A percentile compares a stretch with the other conserved stretches of the same genome.
Evolutionary conservation across 64 coral and sea anemone genomes (phyloP).

Genomic region (Acropora yongei): DNA sequence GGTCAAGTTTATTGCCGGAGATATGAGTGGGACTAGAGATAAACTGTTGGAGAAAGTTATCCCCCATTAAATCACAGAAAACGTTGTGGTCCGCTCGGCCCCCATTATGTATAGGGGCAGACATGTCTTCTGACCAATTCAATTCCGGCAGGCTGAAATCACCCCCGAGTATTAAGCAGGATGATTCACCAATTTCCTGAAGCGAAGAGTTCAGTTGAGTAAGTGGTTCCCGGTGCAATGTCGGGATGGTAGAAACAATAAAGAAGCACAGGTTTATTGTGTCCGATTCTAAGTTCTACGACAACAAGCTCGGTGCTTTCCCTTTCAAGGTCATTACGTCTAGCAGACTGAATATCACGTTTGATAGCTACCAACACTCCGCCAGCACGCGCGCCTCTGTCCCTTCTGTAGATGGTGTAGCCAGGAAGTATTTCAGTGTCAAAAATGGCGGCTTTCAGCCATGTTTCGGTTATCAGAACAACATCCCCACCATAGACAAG

Average conservation of each 20-base stretch:
- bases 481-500: neutral
- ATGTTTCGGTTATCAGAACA: too few relatives aligned
- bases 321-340: conserved; percentile 31
- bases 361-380: neutral
- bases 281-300: neutral
- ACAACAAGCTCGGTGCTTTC: neutral
- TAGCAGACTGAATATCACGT: neutral
- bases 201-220: conserved; percentile 19
- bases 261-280: conserved; percentile 20
- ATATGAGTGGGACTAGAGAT: conserved; percentile 26
- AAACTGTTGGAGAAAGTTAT: conserved; percentile 55
- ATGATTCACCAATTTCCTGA: neutral
- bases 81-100: neutral
- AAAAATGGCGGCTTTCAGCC: too few relatives aligned
- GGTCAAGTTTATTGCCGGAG: conserved; percentile 44
- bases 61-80: conserved; percentile 60
- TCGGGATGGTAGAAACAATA: conserved; percentile 69
- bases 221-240: conserved; percentile 34
- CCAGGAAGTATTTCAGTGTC: too few relatives aligned
- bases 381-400: too few relatives aligned
- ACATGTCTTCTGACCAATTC: conserved; percentile 14
- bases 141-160: neutral
- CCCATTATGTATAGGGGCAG: conserved; percentile 1
- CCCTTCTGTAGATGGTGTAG: too few relatives aligned
- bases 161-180: too few relatives aligned